Evolutionary conservation across 2,113 vertebrate species (phyloP), one percentile per base, ranked within the genome.

Genomic region (Tricholaema leucomelas): DNA sequence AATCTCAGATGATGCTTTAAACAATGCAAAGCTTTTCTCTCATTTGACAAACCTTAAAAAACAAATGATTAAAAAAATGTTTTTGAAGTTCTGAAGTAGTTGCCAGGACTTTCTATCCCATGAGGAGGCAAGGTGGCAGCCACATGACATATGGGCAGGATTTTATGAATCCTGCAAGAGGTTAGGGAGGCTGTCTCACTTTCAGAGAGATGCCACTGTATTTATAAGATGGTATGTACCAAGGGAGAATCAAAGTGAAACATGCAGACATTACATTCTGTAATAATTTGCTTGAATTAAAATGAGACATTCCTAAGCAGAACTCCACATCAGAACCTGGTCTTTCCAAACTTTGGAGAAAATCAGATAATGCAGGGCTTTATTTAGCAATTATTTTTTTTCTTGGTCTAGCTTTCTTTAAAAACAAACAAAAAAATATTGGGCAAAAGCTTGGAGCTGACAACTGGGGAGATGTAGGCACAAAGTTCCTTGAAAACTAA

Each of bases 281-380:
- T 54, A 88, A 70, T 64, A 85, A 56, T 81, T 87, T 67, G 25
- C 63, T 87, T 87, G 87, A 96, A 94, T 93, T 85, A 95, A 93
- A 90, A 76, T 69, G 25, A 79, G 81, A 79, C 31, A 30, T 80
- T 85, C 36, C n/a, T 76, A 50, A 93, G 38, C n/a, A 94, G 59
- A 91, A 70, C 13, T 81, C 25, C 50, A 65, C 28, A 77, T 63
- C 46, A 63, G 73, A 87, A 74, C 8, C 79, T 44, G 30, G 4
- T 44, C 15, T 59, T 13, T 75, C 79, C 64, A 92, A 73, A 87
- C 70, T 81, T 38, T 35, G 20, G 31, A 56, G n/a, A 64, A 88
- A 81, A 76, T 3, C 25, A 77, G 46, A 35, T 23, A 77, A 70
- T 15, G 7, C 8, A 35, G 31, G 27, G 27, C 5, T 12, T 36